Percentiles rank a stretch among this genome's conserved stretches.
phyloP scores from a whole-genome alignment of 2,113 vertebrate genomes.

The Cromileptes altivelis region DNA sequence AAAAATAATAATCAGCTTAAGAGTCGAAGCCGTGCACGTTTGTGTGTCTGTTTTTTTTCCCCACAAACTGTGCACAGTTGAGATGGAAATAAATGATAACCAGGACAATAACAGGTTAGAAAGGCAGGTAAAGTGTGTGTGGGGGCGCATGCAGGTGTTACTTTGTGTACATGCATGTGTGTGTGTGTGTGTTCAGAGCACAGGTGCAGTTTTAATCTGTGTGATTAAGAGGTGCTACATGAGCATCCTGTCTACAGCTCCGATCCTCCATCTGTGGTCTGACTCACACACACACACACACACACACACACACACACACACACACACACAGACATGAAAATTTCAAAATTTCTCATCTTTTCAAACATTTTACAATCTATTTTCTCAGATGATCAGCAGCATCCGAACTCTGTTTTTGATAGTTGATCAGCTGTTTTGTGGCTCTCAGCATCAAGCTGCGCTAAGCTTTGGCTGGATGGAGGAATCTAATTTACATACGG shows the following conservation, averaged over 20 bases:
- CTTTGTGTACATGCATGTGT: constrained; percentile 12
- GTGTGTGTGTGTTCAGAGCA: constrained; percentile 26
- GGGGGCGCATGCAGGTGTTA: constrained; percentile 6
- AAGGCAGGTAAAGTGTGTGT: constrained; percentile 17
- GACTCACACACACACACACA: constrained; percentile 65
- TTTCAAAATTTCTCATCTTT: constrained; percentile 42
- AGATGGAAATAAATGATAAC: constrained; percentile 14
- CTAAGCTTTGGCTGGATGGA: background rate
- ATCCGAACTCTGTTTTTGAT: constrained; percentile 12
- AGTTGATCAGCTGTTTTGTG: background rate
- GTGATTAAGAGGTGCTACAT: constrained; percentile 82
- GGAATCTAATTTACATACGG: constrained; percentile 28
- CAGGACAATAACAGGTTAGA: constrained; percentile 13
- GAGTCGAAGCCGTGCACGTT: background rate
- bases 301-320: constrained; percentile 38
- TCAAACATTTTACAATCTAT: background rate
- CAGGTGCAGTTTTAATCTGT: constrained; percentile 78
- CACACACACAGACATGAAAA: constrained; percentile 30
- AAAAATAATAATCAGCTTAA: background rate
- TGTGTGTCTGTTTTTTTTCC: background rate
- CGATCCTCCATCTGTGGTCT: constrained; percentile 81
- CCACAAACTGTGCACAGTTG: background rate
- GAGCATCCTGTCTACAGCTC: constrained; percentile 78
- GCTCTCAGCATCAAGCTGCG: background rate
- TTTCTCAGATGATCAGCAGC: background rate